Percentiles rank a stretch among this genome's conserved stretches.
phyloP scores from a whole-genome alignment of 2,113 vertebrate genomes.

The Mastomys coucha region DNA sequence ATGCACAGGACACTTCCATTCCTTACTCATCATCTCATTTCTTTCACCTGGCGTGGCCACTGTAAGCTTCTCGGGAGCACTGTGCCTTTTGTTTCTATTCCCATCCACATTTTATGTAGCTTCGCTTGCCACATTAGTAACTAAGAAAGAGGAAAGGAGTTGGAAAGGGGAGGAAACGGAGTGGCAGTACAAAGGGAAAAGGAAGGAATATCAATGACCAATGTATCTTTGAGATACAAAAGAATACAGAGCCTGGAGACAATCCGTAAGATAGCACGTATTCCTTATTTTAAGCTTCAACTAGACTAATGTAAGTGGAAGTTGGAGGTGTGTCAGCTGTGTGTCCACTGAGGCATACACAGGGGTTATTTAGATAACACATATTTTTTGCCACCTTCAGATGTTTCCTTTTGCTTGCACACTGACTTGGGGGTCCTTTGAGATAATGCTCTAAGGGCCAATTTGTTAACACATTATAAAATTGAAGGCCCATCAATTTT shows the following conservation, averaged over 20 bases:
- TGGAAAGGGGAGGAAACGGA: not conserved
- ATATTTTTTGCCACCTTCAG: not conserved
- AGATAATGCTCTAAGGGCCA: not conserved
- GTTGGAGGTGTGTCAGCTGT: no score
- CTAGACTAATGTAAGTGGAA: not conserved
- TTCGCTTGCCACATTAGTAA: not conserved
- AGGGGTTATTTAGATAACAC: not conserved
- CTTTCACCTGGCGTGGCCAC: not conserved
- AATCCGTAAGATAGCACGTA: not conserved
- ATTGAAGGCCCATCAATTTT: not conserved
- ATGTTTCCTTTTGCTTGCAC: not conserved
- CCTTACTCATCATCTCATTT: not conserved
- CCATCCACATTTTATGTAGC: not conserved
- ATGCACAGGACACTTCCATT: not conserved
- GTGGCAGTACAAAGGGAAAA: not conserved
- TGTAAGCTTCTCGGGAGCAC: not conserved
- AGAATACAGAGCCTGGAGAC: not conserved
- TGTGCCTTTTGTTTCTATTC: conserved; percentile 26
- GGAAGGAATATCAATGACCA: not conserved
- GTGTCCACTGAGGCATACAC: not conserved
- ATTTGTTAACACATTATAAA: not conserved
- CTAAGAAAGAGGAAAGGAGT: not conserved
- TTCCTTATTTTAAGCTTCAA: not conserved
- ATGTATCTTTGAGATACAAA: not conserved
- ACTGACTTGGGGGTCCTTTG: not conserved